These are phyloP conservation scores for Temnothorax curvispinosus DNA, from an alignment of 1,140 invertebrate genomes.

Conservation along the genomic window DNA sequence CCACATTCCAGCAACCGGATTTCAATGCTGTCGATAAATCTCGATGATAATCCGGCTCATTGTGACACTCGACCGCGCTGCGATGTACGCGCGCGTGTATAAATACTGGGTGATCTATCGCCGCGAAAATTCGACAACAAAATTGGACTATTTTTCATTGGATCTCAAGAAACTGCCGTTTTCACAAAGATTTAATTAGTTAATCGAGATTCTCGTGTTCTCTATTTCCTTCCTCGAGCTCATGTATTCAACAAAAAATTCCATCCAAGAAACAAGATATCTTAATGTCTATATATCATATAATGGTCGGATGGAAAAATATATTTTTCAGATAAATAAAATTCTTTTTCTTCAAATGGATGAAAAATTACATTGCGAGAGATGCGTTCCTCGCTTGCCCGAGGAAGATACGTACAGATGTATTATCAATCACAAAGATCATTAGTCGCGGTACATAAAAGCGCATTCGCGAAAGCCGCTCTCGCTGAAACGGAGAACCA, in stretches of 20 bases:
- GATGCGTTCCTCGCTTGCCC: neutral
- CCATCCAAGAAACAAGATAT: neutral
- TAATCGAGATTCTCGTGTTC: neutral
- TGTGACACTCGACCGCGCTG: constrained; percentile 27
- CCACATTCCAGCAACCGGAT: constrained; percentile 29
- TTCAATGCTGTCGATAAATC: constrained; percentile 56
- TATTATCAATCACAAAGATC: constrained; percentile 50
- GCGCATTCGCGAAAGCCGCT: constrained; percentile 16
- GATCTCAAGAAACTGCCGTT: neutral
- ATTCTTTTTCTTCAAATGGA: neutral
- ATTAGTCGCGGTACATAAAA: constrained; percentile 44
- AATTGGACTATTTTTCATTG: neutral
- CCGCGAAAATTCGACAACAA: constrained; percentile 11
- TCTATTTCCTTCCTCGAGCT: neutral
- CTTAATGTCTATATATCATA: neutral
- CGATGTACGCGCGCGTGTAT: constrained; percentile 11
- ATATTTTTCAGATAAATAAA: constrained; percentile 4
- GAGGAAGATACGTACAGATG: constrained; percentile 7
- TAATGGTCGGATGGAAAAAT: neutral
- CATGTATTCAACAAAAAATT: neutral
- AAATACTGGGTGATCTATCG: constrained; percentile 20
- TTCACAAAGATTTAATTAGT: neutral
- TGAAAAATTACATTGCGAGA: neutral
- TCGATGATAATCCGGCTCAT: constrained; percentile 45
- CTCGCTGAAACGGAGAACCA: neutral